Evolutionary conservation across 2,113 vertebrate species (phyloP).

Genomic region (Lucifuga dentata): DNA sequence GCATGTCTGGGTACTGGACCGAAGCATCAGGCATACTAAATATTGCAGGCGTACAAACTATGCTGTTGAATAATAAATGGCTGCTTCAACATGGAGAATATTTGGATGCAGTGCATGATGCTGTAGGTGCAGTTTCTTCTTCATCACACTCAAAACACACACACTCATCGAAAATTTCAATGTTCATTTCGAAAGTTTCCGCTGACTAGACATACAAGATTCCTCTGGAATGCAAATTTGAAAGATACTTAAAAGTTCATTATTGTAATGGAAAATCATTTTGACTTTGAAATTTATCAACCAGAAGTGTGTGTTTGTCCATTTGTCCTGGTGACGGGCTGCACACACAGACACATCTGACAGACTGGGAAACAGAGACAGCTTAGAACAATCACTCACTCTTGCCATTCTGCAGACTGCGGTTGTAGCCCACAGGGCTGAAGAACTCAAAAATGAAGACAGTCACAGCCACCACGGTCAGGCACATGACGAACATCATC

Average conservation of each 20-base stretch:
- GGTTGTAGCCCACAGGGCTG: constrained; percentile 92
- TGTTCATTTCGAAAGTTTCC: constrained; percentile 4
- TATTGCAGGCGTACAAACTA: constrained; percentile 68
- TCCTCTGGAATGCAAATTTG: not conserved
- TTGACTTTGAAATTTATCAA: constrained; percentile 1
- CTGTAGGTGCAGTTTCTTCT: constrained; percentile 39
- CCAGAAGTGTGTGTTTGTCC: constrained; percentile 22
- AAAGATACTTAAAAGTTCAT: not conserved
- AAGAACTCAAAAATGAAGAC: constrained; percentile 95
- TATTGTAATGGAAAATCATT: not conserved
- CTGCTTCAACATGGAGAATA: constrained; percentile 60
- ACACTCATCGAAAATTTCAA: constrained; percentile 25
- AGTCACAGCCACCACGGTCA: constrained; percentile 94
- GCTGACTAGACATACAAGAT: constrained; percentile 7
- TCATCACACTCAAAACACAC: constrained; percentile 26
- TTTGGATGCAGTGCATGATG: constrained; percentile 60
- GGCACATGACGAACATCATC: constrained; percentile 99
- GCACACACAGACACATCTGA: constrained; percentile 31
- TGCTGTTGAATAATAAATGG: constrained; percentile 73
- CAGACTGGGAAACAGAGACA: constrained; percentile 29
- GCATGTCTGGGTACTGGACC: constrained; percentile 41
- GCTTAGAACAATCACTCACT: constrained; percentile 83
- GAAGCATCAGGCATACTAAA: constrained; percentile 54
- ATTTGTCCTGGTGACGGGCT: constrained; percentile 48
- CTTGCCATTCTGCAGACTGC: constrained; percentile 88